A percentile compares a stretch with the other conserved stretches of the same genome.
These are phyloP conservation scores for Pristionchus mayeri DNA, from an alignment of 2,888 invertebrate genomes.

Conservation along the genomic window DNA sequence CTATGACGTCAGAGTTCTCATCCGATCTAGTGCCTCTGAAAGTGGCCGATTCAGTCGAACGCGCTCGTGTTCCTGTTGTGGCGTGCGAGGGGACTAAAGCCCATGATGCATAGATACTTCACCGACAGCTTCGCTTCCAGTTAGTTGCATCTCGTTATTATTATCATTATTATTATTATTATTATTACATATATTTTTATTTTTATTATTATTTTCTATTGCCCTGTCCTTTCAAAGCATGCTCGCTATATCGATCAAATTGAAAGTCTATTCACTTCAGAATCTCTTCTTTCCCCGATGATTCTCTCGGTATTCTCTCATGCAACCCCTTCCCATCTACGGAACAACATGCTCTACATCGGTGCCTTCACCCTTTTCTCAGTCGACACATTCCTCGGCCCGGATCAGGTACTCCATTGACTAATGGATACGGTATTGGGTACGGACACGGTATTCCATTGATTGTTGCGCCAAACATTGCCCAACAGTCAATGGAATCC, in stretches of 20 bases:
- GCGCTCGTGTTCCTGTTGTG: constrained; percentile 61
- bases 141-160: constrained; percentile 48
- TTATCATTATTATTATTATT: too few relatives aligned
- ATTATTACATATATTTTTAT: too few relatives aligned
- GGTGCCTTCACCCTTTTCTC: constrained; percentile 85
- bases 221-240: too few relatives aligned
- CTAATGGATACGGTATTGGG: too few relatives aligned
- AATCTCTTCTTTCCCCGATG: constrained; percentile 88
- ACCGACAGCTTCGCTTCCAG: constrained; percentile 72
- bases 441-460: too few relatives aligned
- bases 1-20: too few relatives aligned
- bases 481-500: too few relatives aligned
- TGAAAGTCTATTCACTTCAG: constrained; percentile 81
- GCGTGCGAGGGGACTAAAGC: constrained; percentile 61
- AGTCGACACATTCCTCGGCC: constrained; percentile 67
- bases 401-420: constrained; percentile 63
- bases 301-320: constrained; percentile 95
- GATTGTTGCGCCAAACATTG: too few relatives aligned
- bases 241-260: too few relatives aligned
- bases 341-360: constrained; percentile 95
- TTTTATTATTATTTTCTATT: too few relatives aligned
- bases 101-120: constrained; percentile 73
- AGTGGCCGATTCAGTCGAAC: constrained; percentile 60
- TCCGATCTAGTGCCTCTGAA: too few relatives aligned
- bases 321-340: constrained; percentile 88